Base-by-base conservation (phyloP, 1,140 invertebrate species). In the Paraescarpia echinospica region DNA sequence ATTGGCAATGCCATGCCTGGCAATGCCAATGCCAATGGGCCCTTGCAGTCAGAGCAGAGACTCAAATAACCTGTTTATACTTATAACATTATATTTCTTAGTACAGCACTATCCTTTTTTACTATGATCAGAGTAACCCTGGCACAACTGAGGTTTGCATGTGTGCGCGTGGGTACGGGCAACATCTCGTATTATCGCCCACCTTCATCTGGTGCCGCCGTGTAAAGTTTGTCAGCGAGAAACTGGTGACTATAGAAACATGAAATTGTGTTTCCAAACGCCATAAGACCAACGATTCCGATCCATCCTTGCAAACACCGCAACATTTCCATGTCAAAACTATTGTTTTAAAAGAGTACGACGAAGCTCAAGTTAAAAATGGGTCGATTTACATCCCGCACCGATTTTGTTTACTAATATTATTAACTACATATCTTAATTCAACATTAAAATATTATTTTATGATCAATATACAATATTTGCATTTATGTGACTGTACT, bases 211-310 rank as follows among this genome's bases (percentile, higher is more conserved):
- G 93, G 91, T 89, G 93, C 89, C 1, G 77, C 92, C 1, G 94
- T 94, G 93, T 95, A 95, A 22, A 95, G 91, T 91, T 93, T 93
- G n/a, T 92, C 91, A 35, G 92, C 92, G 31, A 95, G 90, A 92
- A 95, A 95, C 34, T 91, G 92, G 89, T 93, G 93, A 91, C 94
- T 93, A 51, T 94, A 77, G 92, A 95, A 95, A 91, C 94, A 95
- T 77, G 94, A 94, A 35, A 95, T 22, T 31, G 94, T 94, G 92
- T 95, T 95, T 91, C 94, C 95, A 92, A 95, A 92, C 18, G 94
- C 94, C 93, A 95, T 94, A 1, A 95, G 31, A 27, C 93, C 94
- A 14, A 95, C 94, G 91, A 95, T 93, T 92, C 93, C 94, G 77
- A 95, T 93, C 95, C 95, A 95, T 34, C 94, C 93, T 51, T 94